Evolutionary conservation across 2,797 vertebrate genomes (phyloP).

Genomic region (Sebastes nivosus): DNA sequence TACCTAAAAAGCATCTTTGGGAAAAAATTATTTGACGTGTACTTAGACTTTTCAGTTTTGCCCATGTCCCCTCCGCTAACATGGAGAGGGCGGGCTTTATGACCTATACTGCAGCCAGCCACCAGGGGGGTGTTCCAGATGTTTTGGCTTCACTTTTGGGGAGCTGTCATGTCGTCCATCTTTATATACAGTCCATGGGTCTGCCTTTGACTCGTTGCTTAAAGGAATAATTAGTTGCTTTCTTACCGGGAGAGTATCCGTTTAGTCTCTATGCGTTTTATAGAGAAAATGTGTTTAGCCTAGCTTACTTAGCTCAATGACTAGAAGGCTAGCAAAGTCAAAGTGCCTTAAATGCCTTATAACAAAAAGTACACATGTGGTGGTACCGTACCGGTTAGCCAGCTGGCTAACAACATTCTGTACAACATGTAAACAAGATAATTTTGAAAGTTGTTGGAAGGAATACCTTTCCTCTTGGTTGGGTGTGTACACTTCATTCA

Average conservation of each 20-base stretch:
- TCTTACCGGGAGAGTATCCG: neutral
- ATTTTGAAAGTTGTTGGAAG: neutral
- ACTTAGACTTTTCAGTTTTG: rapidly evolving
- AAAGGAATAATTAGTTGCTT: neutral
- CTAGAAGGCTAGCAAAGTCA: too few relatives aligned
- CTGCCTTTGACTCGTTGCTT: neutral
- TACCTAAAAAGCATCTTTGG: too few relatives aligned
- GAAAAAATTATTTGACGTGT: rapidly evolving
- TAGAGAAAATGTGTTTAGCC: neutral
- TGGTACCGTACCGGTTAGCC: neutral
- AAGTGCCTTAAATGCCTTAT: too few relatives aligned
- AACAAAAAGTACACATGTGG: too few relatives aligned
- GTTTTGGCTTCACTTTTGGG: too few relatives aligned
- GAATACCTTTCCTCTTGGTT: neutral
- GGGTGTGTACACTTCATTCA: neutral
- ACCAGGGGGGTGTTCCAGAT: too few relatives aligned
- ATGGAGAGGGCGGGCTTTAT: too few relatives aligned
- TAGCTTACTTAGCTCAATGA: too few relatives aligned
- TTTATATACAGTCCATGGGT: too few relatives aligned
- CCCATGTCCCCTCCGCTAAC: too few relatives aligned
- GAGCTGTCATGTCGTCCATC: too few relatives aligned
- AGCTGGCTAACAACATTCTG: neutral
- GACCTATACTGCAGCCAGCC: too few relatives aligned
- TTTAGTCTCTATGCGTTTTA: neutral
- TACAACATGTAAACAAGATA: neutral